Evolutionary conservation across 2,888 invertebrate species (phyloP).

Genomic region (Orthosia gracilis): DNA sequence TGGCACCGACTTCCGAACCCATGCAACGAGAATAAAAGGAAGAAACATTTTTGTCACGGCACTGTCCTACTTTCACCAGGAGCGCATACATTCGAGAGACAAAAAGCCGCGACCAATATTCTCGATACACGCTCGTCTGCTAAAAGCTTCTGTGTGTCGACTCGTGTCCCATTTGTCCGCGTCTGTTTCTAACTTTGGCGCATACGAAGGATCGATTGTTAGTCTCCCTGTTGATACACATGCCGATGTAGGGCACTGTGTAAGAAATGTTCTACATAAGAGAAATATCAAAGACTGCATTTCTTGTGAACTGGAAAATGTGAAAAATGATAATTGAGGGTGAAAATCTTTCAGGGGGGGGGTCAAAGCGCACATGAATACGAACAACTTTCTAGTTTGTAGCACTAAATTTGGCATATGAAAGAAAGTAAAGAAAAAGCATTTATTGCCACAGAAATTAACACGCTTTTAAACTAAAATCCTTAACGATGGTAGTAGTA

Average conservation of each 20-base stretch:
- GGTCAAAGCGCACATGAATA: too few relatives aligned
- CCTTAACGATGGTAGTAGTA: too few relatives aligned
- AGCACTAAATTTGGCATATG: too few relatives aligned
- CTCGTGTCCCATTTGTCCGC: conserved; percentile 46
- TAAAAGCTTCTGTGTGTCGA: conserved; percentile 55
- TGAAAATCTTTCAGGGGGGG: not conserved
- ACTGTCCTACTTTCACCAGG: conserved; percentile 32
- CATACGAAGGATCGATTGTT: conserved; percentile 35
- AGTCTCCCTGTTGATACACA: conserved; percentile 1
- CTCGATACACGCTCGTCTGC: conserved; percentile 26
- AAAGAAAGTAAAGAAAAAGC: too few relatives aligned
- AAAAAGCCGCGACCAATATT: conserved; percentile 30
- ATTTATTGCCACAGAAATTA: too few relatives aligned
- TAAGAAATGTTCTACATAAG: not conserved
- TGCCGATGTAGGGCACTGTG: not conserved
- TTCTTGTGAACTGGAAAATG: not conserved
- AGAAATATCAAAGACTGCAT: not conserved
- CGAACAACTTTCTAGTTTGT: too few relatives aligned
- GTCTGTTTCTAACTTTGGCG: conserved; percentile 37
- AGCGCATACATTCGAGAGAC: conserved; percentile 18
- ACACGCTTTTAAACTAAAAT: too few relatives aligned
- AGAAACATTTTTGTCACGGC: not conserved
- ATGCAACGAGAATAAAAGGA: not conserved
- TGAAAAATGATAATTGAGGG: not conserved
- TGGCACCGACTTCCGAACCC: too few relatives aligned